Base-by-base conservation (phyloP, 2,888 invertebrate species). In the Epistrophe grossulariae region DNA sequence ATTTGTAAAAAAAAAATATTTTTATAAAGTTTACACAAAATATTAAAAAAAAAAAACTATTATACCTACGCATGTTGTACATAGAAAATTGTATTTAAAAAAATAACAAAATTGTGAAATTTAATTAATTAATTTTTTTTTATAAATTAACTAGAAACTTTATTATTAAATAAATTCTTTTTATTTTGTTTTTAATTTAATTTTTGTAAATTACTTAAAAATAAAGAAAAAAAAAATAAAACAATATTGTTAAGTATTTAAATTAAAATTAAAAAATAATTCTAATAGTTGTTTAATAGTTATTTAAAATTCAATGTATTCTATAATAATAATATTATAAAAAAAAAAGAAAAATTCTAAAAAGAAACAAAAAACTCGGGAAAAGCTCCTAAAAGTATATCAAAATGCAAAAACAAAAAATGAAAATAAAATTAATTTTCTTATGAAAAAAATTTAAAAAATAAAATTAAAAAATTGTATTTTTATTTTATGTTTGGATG, bases 1-100 rank as follows among this genome's bases (percentile, higher is more conserved):
- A 59, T 28, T 64, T 70, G 52, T 76, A 71, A 59, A 45, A 35
- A 45, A 35, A 78, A 71, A 89, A 84, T 88, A 83, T 87, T 83
- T 87, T 87, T 83, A 64, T 87, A 87, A 79, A 83, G 59, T 79
- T 79, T 87, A 87, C 70, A 87, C 78, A 52, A 48, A 64, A 15
- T 19, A 11, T n/a, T 35, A 59, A 64, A 48, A 48, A 17, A 48
- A 6, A 68, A 35, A 70, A 70, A 50, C 24, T 31, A 45, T 74
- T 43, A 57, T 24, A 31, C 55, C 28, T 55, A 24, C 76, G 57
- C 76, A 48, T 79, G 74, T 64, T 81, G 81, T 73, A 73, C 35
- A 78, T 78, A 60, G n/a, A 24, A 19, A 64, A 38, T 70, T 74
- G 43, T 52, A 55, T 64, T 55, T 62, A 24, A 77, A 70, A n/a